Evolutionary conservation across 2,113 vertebrate genomes (phyloP).

Genomic region (Aegotheles bennettii): DNA sequence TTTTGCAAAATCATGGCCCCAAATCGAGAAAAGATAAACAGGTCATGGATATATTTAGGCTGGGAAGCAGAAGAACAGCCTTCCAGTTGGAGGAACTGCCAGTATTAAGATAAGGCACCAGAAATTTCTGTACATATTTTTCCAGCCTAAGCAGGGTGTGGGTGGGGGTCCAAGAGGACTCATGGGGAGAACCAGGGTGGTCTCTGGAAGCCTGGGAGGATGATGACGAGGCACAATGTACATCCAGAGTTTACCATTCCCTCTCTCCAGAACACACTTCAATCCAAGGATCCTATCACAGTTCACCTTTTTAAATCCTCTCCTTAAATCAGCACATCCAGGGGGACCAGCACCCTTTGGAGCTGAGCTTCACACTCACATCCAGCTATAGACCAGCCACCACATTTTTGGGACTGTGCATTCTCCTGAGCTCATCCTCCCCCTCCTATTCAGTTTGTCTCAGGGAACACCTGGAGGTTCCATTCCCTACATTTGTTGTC

Average conservation of each 20-base stretch:
- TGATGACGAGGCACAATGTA: accelerated
- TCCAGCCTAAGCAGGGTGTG: neutral
- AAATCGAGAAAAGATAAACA: slow-evolving; percentile 40
- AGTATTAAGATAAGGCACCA: neutral
- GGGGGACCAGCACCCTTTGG: neutral
- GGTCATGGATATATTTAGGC: slow-evolving; percentile 49
- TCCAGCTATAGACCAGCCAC: neutral
- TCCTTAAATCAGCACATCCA: neutral
- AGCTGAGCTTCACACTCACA: neutral
- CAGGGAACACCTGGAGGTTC: neutral
- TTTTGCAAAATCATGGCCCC: slow-evolving; percentile 22
- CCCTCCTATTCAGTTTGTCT: neutral
- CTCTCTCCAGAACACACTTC: neutral
- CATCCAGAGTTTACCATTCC: neutral
- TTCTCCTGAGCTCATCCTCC: neutral
- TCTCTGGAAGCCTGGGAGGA: neutral
- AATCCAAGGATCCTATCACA: neutral
- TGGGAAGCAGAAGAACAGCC: slow-evolving; percentile 11
- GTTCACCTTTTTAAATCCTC: neutral
- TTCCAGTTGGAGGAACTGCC: neutral
- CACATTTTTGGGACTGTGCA: accelerated
- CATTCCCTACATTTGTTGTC: accelerated
- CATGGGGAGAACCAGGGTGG: neutral
- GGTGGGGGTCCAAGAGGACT: neutral
- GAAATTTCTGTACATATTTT: neutral